These are phyloP conservation scores for Drosophila lacertosa DNA, from an alignment of 1,140 invertebrate genomes.

Conservation along the genomic window DNA sequence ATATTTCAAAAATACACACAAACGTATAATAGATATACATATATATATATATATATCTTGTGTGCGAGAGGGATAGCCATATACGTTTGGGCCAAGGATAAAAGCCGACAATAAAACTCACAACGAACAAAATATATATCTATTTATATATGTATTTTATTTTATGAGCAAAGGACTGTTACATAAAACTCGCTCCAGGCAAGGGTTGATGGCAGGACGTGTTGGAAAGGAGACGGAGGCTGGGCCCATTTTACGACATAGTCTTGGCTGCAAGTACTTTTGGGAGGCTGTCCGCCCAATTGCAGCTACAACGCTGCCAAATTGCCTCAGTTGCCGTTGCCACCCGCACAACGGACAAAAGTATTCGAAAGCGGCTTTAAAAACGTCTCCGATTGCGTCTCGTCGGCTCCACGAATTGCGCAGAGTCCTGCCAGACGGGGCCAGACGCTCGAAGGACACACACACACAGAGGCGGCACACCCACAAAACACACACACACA, in stretches of 20 bases:
- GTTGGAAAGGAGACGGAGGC: no score
- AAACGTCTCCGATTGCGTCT: slow-evolving; percentile 29
- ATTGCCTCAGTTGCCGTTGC: slow-evolving; percentile 43
- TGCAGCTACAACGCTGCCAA: slow-evolving; percentile 38
- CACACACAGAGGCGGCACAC: slow-evolving; percentile 41
- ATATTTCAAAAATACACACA: slow-evolving; percentile 69
- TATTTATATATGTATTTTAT: slow-evolving; percentile 66
- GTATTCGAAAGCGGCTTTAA: slow-evolving; percentile 25
- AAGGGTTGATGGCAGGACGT: slow-evolving; percentile 64
- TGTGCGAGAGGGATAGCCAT: slow-evolving; percentile 11
- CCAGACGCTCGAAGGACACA: slow-evolving; percentile 51
- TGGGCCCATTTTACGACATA: slow-evolving; percentile 43
- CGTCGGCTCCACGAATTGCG: slow-evolving; percentile 27
- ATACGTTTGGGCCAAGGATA: slow-evolving; percentile 57
- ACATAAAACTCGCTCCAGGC: slow-evolving; percentile 72
- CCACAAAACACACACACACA: slow-evolving; percentile 32
- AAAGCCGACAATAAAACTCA: slow-evolving; percentile 54
- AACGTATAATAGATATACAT: slow-evolving; percentile 4
- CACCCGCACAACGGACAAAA: slow-evolving; percentile 7
- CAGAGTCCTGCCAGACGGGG: slow-evolving; percentile 37
- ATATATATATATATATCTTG: slow-evolving; percentile 7
- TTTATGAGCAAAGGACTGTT: slow-evolving; percentile 75
- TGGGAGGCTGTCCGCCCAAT: slow-evolving; percentile 28
- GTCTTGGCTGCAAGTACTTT: slow-evolving; percentile 51
- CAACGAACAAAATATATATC: slow-evolving; percentile 53